Conservation (phyloP, 2,113 vertebrate species). For the Aegypius monachus region DNA sequence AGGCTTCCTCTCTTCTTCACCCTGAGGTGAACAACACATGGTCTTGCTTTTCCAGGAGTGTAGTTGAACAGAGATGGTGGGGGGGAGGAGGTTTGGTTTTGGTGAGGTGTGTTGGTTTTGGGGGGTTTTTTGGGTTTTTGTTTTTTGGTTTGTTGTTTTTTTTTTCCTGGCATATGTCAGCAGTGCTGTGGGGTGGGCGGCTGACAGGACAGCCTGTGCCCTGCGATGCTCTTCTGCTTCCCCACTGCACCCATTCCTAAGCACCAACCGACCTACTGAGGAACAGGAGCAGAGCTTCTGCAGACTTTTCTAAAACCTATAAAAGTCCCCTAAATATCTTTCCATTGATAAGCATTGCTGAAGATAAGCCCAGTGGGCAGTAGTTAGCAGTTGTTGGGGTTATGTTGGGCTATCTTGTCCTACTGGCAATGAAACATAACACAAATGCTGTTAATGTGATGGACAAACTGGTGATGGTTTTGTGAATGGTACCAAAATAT, state of each 20-base stretch:
- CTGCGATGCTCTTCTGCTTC: not conserved
- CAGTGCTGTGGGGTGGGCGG: not conserved
- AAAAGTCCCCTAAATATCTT: not conserved
- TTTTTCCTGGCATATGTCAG: not conserved
- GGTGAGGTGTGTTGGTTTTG: not conserved
- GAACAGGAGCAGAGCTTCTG: not conserved
- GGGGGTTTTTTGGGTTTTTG: too few relatives aligned
- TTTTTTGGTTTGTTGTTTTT: too few relatives aligned
- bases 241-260: not conserved
- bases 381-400: not conserved
- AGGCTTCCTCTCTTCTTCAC: not conserved
- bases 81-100: not conserved
- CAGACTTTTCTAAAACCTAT: too few relatives aligned
- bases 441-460: too few relatives aligned
- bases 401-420: not conserved
- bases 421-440: not conserved
- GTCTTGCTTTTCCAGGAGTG: not conserved
- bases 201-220: not conserved
- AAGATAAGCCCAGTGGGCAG: not conserved
- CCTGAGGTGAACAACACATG: not conserved
- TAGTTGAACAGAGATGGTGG: not conserved
- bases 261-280: rapidly evolving
- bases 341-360: not conserved
- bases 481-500: not conserved
- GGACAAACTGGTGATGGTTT: not conserved